These are phyloP conservation scores for Sepioteuthis lessoniana DNA, from an alignment of 2,888 invertebrate genomes.

Conservation along the genomic window DNA sequence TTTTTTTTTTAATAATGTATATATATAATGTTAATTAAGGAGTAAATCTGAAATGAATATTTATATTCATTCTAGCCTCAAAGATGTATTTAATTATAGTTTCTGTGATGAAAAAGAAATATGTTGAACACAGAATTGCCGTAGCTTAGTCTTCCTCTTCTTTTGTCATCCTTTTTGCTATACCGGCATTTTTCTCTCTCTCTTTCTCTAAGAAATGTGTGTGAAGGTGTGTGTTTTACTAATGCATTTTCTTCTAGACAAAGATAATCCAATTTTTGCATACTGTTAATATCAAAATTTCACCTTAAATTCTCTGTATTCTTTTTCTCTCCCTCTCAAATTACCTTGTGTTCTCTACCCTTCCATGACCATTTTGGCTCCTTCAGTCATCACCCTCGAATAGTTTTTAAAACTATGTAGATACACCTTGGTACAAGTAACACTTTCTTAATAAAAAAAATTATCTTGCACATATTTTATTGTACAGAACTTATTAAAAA, in stretches of 20 bases:
- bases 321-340: neutral
- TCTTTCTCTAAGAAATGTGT: neutral
- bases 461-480: neutral
- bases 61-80: neutral
- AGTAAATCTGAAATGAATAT: neutral
- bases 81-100: neutral
- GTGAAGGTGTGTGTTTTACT: neutral
- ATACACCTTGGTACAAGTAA: neutral
- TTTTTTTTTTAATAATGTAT: neutral
- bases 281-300: neutral
- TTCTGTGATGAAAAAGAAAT: neutral
- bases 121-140: neutral
- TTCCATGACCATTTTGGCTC: neutral
- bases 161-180: neutral
- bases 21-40: neutral
- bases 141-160: neutral
- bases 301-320: neutral
- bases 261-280: neutral
- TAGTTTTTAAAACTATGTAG: neutral
- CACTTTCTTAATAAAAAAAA: neutral
- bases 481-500: neutral
- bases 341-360: neutral
- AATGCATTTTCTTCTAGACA: neutral
- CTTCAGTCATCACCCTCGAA: neutral
- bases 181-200: neutral